Evolutionary conservation across 2,888 invertebrate genomes (phyloP).

Genomic region (Nomada goodeniana): DNA sequence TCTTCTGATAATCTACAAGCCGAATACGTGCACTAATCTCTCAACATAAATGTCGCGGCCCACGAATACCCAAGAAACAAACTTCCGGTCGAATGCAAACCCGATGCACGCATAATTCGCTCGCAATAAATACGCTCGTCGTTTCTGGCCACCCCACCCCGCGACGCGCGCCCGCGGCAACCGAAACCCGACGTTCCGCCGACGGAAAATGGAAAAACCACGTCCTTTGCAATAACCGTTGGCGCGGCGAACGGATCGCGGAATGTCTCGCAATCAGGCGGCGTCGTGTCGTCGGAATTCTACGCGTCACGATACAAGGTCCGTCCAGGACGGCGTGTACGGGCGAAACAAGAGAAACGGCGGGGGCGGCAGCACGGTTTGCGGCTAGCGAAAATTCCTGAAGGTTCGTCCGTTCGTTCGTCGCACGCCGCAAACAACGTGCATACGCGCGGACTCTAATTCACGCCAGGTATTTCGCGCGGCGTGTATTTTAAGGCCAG

Average conservation of each 20-base stretch:
- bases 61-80: too few species aligned
- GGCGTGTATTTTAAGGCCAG: slow-evolving; percentile 82
- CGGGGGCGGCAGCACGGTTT: slow-evolving; percentile 40
- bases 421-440: slow-evolving; percentile 53
- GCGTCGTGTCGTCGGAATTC: slow-evolving; percentile 52
- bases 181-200: background rate
- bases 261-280: slow-evolving; percentile 51
- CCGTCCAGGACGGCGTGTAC: slow-evolving; percentile 26
- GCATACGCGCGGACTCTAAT: slow-evolving; percentile 77
- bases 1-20: too few species aligned
- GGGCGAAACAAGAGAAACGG: slow-evolving; percentile 35
- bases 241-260: slow-evolving; percentile 25
- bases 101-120: too few species aligned
- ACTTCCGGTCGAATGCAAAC: too few species aligned
- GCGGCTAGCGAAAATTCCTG: slow-evolving; percentile 81
- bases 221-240: slow-evolving; percentile 18
- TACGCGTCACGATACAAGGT: slow-evolving; percentile 37
- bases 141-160: too few species aligned
- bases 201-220: background rate
- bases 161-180: background rate
- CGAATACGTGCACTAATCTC: too few species aligned
- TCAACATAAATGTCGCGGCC: too few species aligned
- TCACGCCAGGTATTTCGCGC: slow-evolving; percentile 81
- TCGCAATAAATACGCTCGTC: too few species aligned
- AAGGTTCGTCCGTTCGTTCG: slow-evolving; percentile 73